Evolutionary conservation across 1,140 invertebrate genomes (phyloP).

Genomic region (Caerostris darwini): DNA sequence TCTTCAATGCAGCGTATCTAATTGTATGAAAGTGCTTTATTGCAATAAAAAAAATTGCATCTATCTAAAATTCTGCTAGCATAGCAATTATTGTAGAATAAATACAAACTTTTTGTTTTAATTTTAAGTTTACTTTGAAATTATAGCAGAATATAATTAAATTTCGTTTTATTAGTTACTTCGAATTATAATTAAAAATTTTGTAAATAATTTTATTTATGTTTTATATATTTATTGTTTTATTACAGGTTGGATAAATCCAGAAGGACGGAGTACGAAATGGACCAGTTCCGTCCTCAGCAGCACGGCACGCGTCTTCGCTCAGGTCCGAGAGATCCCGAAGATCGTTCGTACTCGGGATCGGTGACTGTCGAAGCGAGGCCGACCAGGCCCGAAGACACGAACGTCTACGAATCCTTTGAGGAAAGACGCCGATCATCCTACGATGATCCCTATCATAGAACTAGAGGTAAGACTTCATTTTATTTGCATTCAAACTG

Average conservation of each 20-base stretch:
- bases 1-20: too few relatives aligned
- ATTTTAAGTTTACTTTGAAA: too few relatives aligned
- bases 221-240: background rate
- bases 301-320: slow-evolving; percentile 42
- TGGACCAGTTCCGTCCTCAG: slow-evolving; percentile 71
- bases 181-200: too few relatives aligned
- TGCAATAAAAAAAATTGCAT: too few relatives aligned
- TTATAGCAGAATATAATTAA: too few relatives aligned
- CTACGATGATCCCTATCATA: slow-evolving; percentile 71
- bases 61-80: too few relatives aligned
- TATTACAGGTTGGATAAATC: slow-evolving; percentile 37
- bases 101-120: too few relatives aligned
- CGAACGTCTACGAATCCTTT: slow-evolving; percentile 64
- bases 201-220: background rate
- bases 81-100: too few relatives aligned
- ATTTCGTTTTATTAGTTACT: too few relatives aligned
- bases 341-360: slow-evolving; percentile 52
- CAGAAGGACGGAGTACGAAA: background rate
- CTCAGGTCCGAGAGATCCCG: slow-evolving; percentile 38
- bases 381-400: slow-evolving; percentile 17
- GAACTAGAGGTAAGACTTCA: slow-evolving; percentile 51
- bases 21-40: too few relatives aligned
- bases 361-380: slow-evolving; percentile 7
- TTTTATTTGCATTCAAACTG: too few relatives aligned
- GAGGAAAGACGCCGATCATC: slow-evolving; percentile 57